Evolutionary conservation across 1,140 invertebrate genomes (phyloP), one percentile per base, ranked within the genome.

Genomic region (Drosophila repletoides): DNA sequence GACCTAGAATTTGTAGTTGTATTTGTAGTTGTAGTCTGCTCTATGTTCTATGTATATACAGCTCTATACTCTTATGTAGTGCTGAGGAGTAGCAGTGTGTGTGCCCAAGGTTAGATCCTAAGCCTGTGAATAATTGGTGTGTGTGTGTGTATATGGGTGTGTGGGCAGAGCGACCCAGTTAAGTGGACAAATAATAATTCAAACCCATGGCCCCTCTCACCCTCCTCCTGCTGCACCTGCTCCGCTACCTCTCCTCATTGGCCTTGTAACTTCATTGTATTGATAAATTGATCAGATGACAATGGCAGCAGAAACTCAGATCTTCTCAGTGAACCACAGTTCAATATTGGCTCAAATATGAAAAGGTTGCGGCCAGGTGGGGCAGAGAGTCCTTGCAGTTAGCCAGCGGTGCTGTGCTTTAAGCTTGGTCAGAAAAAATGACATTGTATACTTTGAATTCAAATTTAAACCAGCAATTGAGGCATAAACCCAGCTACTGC

Each of bases 1-100:
- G 71, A 80, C 65, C 74, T 61, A 68, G 61, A 53, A 64, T 86
- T 83, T 84, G 60, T 77, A 61, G 56, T 52, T 61, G 68, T 33
- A 34, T n/a, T 21, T 14, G 4, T 5, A 33, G n/a, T n/a, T 53
- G 61, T 40, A 15, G 53, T 14, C 0, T 26, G 21, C n/a, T 12
- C 6, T 2, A 6, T 40, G 6, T 4, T 34, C n/a, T 10, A 5
- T 14, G 33, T n/a, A n/a, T n/a, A n/a, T n/a, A n/a, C n/a, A n/a
- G n/a, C n/a, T n/a, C n/a, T n/a, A n/a, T n/a, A n/a, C n/a, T n/a
- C n/a, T n/a, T n/a, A 12, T 34, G 12, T 34, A 10, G 4, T 22
- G 19, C 24, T 34, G 14, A 46, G 40, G 15, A 26, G 12, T 19
- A n/a, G 19, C 28, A 9, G 14, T 29, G 15, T 48, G 36, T 22